A percentile compares a stretch with the other conserved stretches of the same genome.
Evolutionary conservation across 1,140 invertebrate species (phyloP).

Genomic region (Achatina immaculata): DNA sequence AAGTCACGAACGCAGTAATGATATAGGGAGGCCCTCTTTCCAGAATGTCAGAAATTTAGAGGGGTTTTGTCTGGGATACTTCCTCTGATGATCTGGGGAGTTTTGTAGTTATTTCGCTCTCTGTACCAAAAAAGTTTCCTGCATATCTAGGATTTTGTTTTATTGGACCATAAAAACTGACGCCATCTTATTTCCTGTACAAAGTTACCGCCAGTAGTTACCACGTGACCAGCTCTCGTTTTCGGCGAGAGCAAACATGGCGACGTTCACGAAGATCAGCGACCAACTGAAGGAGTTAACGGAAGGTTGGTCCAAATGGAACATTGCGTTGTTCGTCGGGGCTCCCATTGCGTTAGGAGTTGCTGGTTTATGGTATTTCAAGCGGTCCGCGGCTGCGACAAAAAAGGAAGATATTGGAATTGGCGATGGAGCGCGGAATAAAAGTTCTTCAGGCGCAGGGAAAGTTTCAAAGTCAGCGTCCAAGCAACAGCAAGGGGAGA

Average conservation of each 20-base stretch:
- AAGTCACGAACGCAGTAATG: no score
- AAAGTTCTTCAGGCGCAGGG: conserved; percentile 8
- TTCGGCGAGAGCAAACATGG: conserved; percentile 45
- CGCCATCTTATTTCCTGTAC: neutral
- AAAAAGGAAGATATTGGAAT: conserved; percentile 40
- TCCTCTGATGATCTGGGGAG: no score
- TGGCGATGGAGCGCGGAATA: conserved; percentile 20
- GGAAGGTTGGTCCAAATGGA: conserved; percentile 77
- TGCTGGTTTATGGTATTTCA: conserved; percentile 83
- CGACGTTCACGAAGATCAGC: conserved; percentile 40
- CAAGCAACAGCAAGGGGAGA: neutral
- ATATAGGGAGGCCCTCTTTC: no score
- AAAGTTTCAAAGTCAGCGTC: neutral
- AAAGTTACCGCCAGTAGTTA: neutral
- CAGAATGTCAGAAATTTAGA: no score
- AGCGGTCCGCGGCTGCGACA: conserved; percentile 58
- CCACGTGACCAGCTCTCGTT: conserved; percentile 29
- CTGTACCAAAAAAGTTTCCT: no score
- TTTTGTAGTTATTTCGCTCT: no score
- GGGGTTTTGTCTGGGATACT: no score
- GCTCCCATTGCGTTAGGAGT: conserved; percentile 85
- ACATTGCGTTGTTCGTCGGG: conserved; percentile 83
- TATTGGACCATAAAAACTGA: conserved; percentile 2
- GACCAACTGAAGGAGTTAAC: conserved; percentile 42
- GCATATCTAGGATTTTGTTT: no score